A percentile compares a stretch with the other conserved stretches of the same genome.
These are phyloP conservation scores for Pelodiscus sinensis DNA, from an alignment of 2,113 vertebrate genomes.

Conservation along the genomic window DNA sequence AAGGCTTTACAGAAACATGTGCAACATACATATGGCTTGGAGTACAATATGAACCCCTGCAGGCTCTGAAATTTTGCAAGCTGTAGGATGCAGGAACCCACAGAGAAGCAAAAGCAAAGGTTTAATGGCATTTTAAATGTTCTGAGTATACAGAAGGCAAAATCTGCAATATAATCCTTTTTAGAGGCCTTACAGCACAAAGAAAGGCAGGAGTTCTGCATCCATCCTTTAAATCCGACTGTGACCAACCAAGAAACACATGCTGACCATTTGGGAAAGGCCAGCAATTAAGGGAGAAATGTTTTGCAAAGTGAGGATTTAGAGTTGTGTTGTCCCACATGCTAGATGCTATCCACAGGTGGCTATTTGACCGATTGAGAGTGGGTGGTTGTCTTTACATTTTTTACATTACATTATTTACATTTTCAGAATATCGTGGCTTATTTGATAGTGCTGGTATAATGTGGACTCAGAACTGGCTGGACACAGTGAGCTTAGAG, in stretches of 20 bases:
- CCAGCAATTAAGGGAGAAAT: background rate
- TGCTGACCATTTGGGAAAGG: background rate
- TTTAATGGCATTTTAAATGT: conserved; percentile 81
- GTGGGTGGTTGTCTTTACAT: no score
- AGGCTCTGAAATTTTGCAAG: conserved; percentile 75
- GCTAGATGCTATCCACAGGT: no score
- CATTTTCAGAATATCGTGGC: no score
- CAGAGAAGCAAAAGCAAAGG: conserved; percentile 72
- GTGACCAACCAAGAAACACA: background rate
- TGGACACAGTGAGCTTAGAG: background rate
- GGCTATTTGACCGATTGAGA: no score
- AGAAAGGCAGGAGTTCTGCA: background rate
- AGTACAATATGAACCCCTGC: conserved; percentile 72
- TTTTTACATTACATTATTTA: no score
- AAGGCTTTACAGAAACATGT: conserved; percentile 60
- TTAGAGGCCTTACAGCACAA: conserved; percentile 13
- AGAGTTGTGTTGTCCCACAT: no score
- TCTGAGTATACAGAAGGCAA: conserved; percentile 70
- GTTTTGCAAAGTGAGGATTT: background rate
- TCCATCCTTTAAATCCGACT: conserved; percentile 4
- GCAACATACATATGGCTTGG: conserved; percentile 9
- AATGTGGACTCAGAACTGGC: no score
- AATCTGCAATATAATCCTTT: conserved; percentile 70
- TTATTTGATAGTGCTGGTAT: no score
- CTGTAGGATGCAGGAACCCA: conserved; percentile 71